Evolutionary conservation across 2,888 invertebrate species (phyloP).

Genomic region (Micropterix aruncella): DNA sequence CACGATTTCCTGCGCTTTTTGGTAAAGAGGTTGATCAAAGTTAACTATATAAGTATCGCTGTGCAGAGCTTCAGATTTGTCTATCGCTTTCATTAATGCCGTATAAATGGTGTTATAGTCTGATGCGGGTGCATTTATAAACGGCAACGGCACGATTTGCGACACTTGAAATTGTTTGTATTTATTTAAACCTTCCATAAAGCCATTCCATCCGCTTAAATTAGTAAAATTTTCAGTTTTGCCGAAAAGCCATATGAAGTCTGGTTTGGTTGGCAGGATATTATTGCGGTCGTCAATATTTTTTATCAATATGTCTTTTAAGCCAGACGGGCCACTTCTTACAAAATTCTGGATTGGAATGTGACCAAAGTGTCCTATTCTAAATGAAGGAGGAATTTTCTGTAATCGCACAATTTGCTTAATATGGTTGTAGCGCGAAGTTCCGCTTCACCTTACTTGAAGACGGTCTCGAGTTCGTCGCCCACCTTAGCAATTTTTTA

Average conservation of each 20-base stretch:
- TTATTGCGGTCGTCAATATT: too few relatives aligned
- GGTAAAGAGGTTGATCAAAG: constrained; percentile 18
- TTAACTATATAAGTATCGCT: constrained; percentile 15
- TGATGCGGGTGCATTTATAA: constrained; percentile 17
- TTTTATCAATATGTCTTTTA: too few relatives aligned
- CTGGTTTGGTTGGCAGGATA: too few relatives aligned
- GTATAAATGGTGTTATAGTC: constrained; percentile 17
- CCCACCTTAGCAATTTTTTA: too few relatives aligned
- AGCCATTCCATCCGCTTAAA: constrained; percentile 16
- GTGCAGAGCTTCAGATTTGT: constrained; percentile 9
- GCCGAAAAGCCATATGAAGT: constrained; percentile 10
- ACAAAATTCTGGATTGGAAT: too few relatives aligned
- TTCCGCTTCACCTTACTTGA: too few relatives aligned
- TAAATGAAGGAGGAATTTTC: too few relatives aligned
- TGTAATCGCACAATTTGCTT: too few relatives aligned
- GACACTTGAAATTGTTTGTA: constrained; percentile 13
- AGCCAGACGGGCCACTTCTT: too few relatives aligned
- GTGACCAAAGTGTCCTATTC: too few relatives aligned
- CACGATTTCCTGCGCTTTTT: constrained; percentile 17
- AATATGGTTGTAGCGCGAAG: too few relatives aligned
- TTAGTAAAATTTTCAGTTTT: constrained; percentile 8
- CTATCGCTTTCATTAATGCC: constrained; percentile 13
- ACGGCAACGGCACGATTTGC: constrained; percentile 16
- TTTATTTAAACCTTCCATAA: constrained; percentile 14
- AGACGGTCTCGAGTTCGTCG: too few relatives aligned